Evolutionary conservation across 2,797 vertebrate species (phyloP).

Genomic region (Mus caroli): DNA sequence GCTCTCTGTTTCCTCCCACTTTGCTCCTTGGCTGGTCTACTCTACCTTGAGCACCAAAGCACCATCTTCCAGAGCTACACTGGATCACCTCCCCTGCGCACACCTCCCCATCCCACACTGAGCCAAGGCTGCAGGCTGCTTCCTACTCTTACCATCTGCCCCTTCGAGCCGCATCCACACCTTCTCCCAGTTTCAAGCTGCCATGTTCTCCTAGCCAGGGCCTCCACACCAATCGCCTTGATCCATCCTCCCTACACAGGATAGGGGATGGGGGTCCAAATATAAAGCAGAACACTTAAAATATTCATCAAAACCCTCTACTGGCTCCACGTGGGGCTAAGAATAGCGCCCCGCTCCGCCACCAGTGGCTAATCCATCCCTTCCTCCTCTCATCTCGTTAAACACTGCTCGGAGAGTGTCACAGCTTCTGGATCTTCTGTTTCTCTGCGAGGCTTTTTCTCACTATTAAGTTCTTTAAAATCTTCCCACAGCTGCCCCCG

Average conservation of each 20-base stretch:
- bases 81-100: background rate
- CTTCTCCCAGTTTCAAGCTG: background rate
- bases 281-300: conserved; percentile 59
- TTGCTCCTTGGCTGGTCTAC: background rate
- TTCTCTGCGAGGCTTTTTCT: background rate
- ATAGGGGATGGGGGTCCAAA: conserved; percentile 29
- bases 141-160: background rate
- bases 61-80: background rate
- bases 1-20: background rate
- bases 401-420: background rate
- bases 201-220: background rate
- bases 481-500: background rate
- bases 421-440: background rate
- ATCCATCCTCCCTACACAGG: background rate
- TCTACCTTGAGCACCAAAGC: background rate
- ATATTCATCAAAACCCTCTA: conserved; percentile 66
- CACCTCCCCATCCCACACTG: background rate
- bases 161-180: background rate
- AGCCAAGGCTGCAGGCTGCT: background rate
- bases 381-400: background rate
- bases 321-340: background rate
- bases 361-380: accelerated
- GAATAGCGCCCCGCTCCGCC: conserved; percentile 28
- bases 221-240: background rate
- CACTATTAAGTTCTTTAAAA: background rate